Conservation (phyloP, 2,113 vertebrate genomes). For the Zingel zingel region DNA sequence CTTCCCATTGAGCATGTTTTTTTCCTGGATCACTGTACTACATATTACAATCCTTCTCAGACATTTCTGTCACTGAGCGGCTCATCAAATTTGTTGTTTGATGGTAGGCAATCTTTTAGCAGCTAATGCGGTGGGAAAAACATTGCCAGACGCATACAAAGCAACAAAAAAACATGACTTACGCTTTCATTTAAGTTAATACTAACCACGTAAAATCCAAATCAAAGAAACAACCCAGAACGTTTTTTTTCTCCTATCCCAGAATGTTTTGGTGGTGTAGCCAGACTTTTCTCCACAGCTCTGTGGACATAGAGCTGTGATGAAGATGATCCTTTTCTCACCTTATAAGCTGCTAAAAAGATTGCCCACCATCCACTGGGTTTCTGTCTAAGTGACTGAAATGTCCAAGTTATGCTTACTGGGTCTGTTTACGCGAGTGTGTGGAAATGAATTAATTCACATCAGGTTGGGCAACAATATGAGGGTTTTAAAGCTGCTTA, state of each 20-base stretch:
- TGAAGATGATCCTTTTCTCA: background rate
- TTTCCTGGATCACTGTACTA: background rate
- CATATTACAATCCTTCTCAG: background rate
- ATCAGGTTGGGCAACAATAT: background rate
- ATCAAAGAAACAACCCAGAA: too few species aligned
- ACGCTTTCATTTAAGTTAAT: background rate
- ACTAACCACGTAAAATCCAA: too few species aligned
- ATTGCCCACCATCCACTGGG: background rate
- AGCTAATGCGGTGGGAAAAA: background rate
- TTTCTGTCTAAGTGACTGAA: too few species aligned
- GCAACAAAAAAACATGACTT: background rate
- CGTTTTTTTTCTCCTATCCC: too few species aligned
- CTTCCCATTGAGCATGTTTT: slow-evolving; percentile 10
- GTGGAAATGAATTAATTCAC: background rate
- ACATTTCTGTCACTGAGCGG: background rate
- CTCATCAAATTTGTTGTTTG: background rate
- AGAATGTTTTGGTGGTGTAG: too few species aligned
- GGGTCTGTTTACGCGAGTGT: background rate
- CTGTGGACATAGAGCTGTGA: too few species aligned
- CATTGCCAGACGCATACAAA: background rate
- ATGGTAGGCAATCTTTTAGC: background rate
- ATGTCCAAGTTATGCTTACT: background rate
- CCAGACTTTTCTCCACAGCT: too few species aligned
- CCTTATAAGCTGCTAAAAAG: background rate
- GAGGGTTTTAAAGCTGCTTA: background rate